Evolutionary conservation across 2,888 invertebrate species (phyloP), one percentile per base, ranked within the genome.

Genomic region (Drosophila niveifrons): DNA sequence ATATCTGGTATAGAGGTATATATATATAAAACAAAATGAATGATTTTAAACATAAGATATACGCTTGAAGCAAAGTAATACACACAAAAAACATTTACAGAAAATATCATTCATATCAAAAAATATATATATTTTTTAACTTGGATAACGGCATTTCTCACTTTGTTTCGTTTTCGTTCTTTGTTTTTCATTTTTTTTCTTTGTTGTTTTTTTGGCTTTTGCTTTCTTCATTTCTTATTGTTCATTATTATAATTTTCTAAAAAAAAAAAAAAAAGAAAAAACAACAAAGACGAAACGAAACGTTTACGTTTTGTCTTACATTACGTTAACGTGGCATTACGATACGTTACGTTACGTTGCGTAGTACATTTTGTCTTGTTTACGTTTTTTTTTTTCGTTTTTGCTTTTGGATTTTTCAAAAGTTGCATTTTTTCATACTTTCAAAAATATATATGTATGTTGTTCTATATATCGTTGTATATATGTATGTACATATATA

Each of bases 381-480:
- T 63, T 23, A 58, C 50, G 31, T 36, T 55, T 67, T 67, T n/a
- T 36, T 10, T 10, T 31, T 31, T 31, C 9, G 9, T 31, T 36
- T 36, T 80, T 65, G 53, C 10, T 36, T 36, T 80, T 65, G 53
- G 29, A 76, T 74, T 78, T 69, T 72, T 82, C 79, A 82, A 84
- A 82, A 81, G 84, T 86, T 86, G 84, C 84, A 83, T 83, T 80
- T 80, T 58, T 83, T 13, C 36, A 74, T 83, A 81, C 81, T 86
- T 81, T 80, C 67, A 86, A 81, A 81, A 86, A 81, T 83, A 81
- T 79, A 82, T 82, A 66, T 76, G 59, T 36, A n/a, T 23, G 23
- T 23, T 23, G 31, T 56, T 73, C 53, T 79, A 62, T 75, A 61
- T 72, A 75, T 65, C 28, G 39, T 73, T 69, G 53, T 58, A 62